These are phyloP conservation scores for Trichechus manatus DNA, from an alignment of 2,113 vertebrate species.

Conservation along the genomic window DNA sequence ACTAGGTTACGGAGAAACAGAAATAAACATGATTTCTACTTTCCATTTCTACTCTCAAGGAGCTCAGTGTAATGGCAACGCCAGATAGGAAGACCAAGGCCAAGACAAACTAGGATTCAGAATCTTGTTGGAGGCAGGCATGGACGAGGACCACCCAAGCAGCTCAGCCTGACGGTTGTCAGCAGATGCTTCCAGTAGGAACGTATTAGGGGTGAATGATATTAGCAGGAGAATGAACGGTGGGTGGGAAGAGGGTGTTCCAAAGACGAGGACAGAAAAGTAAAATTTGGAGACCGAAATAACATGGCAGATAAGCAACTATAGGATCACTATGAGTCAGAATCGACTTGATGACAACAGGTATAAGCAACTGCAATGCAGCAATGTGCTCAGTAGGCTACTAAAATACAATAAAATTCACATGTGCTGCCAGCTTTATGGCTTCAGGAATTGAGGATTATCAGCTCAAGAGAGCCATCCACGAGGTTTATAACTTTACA, in stretches of 20 bases:
- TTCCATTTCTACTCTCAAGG: not conserved
- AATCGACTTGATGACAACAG: too few species aligned
- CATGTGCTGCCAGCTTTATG: not conserved
- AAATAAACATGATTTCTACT: not conserved
- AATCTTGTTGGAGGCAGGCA: not conserved
- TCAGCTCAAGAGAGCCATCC: not conserved
- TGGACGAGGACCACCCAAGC: not conserved
- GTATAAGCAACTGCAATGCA: not conserved
- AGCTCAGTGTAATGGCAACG: not conserved
- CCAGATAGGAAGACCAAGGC: not conserved
- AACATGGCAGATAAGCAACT: not conserved
- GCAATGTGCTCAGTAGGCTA: not conserved
- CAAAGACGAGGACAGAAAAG: not conserved
- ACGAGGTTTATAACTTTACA: not conserved
- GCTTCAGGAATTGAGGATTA: not conserved
- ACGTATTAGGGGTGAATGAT: not conserved
- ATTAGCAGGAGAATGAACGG: not conserved
- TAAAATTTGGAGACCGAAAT: not conserved
- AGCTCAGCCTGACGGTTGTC: not conserved
- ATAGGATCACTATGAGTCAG: too few species aligned
- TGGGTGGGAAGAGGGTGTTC: not conserved
- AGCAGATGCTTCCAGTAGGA: not conserved
- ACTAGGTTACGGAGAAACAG: not conserved
- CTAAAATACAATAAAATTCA: not conserved
- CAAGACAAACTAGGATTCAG: fast-evolving